phyloP scores from a whole-genome alignment of 2,888 invertebrate genomes.

The Invenusta paracnida region DNA sequence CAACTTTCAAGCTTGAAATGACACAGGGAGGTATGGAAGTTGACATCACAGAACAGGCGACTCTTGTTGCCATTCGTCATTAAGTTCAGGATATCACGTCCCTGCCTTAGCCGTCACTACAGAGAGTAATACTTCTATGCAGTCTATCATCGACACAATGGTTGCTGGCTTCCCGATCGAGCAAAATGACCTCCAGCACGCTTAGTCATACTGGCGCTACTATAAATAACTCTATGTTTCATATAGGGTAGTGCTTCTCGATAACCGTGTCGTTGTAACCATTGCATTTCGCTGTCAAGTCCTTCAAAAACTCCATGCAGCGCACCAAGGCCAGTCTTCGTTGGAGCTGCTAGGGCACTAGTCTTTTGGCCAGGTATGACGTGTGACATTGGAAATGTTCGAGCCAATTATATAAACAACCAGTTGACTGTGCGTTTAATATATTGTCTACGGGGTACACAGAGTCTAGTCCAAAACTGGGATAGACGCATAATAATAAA shows the following conservation, averaged over 20 bases:
- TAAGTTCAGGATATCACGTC: not conserved
- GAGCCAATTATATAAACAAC: too few relatives aligned
- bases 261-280: not conserved
- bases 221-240: not conserved
- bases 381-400: not conserved
- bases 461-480: too few relatives aligned
- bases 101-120: not conserved
- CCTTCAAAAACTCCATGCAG: not conserved
- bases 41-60: slow-evolving; percentile 1
- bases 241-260: not conserved
- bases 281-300: not conserved
- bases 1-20: too few relatives aligned
- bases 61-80: not conserved
- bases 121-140: not conserved
- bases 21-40: too few relatives aligned
- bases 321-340: not conserved
- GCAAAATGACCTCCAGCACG: not conserved
- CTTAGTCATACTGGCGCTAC: not conserved
- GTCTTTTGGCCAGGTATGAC: not conserved
- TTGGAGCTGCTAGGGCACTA: not conserved
- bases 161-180: not conserved
- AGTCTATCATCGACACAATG: not conserved
- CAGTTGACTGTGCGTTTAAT: too few relatives aligned
- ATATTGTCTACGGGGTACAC: too few relatives aligned
- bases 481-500: too few relatives aligned